Evolutionary conservation across 2,797 vertebrate genomes (phyloP).

Genomic region (Florisuga fusca): DNA sequence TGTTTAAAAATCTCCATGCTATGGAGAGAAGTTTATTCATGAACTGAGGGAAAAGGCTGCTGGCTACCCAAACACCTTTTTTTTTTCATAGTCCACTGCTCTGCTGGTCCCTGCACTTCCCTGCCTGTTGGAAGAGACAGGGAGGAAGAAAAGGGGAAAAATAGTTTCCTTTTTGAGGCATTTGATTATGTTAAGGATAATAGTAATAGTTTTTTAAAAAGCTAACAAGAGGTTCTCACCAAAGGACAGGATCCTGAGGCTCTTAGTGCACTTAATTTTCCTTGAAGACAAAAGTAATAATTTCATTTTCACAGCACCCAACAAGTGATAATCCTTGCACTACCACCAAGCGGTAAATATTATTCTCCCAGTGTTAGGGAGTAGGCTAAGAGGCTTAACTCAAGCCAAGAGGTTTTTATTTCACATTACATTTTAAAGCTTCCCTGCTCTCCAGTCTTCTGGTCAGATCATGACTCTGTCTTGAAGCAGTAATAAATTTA

Average conservation of each 20-base stretch:
- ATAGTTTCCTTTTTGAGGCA: neutral
- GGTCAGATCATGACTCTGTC: neutral
- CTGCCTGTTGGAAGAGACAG: neutral
- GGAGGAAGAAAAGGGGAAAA: neutral
- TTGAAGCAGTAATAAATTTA: neutral
- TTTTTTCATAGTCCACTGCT: neutral
- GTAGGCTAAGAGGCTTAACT: neutral
- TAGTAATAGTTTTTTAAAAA: neutral
- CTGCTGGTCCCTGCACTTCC: neutral
- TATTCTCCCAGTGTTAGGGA: fast-evolving
- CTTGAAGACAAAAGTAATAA: neutral
- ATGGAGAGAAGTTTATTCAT: neutral
- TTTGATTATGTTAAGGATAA: neutral
- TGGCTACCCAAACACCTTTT: neutral
- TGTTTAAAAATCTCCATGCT: conserved; percentile 6
- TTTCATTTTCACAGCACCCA: neutral
- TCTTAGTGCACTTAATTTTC: neutral
- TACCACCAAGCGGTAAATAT: neutral
- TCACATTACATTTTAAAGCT: neutral
- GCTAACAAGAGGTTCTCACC: neutral
- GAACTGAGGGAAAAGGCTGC: conserved; percentile 1
- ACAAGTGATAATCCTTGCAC: neutral
- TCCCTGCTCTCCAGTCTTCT: neutral
- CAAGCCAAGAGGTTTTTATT: neutral
- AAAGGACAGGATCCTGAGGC: neutral